Conservation (phyloP, 2,797 vertebrate genomes). For the Nothura maculosa region DNA sequence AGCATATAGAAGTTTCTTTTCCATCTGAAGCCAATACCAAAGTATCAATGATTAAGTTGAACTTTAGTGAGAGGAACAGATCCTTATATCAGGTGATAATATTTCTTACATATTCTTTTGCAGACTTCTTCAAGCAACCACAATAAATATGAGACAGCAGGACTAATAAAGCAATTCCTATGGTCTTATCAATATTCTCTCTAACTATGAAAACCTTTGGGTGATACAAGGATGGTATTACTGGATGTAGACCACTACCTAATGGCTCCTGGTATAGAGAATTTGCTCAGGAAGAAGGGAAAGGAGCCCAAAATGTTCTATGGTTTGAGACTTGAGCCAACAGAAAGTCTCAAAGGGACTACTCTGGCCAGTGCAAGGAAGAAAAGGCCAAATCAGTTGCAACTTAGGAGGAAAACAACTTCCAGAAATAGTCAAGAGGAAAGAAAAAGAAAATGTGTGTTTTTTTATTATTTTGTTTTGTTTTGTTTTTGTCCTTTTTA, state of each 20-base stretch:
- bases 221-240: not conserved
- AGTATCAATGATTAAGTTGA: not conserved
- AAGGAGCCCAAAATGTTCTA: not conserved
- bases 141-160: not conserved
- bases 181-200: not conserved
- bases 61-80: not conserved
- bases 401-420: not conserved
- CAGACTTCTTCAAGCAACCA: not conserved
- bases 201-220: not conserved
- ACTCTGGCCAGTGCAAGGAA: not conserved
- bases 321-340: not conserved
- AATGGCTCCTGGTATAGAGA: not conserved
- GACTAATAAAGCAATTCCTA: not conserved
- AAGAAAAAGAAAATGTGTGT: not conserved
- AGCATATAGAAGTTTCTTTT: not conserved
- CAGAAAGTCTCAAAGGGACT: not conserved
- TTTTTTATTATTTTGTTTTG: not conserved
- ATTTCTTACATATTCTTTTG: not conserved
- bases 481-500: not conserved
- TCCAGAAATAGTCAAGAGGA: not conserved
- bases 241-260: not conserved
- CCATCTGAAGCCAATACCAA: not conserved
- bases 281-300: not conserved
- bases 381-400: not conserved
- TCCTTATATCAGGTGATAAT: not conserved